Conservation (phyloP, 2,797 vertebrate genomes). For the Acanthopagrus latus region DNA sequence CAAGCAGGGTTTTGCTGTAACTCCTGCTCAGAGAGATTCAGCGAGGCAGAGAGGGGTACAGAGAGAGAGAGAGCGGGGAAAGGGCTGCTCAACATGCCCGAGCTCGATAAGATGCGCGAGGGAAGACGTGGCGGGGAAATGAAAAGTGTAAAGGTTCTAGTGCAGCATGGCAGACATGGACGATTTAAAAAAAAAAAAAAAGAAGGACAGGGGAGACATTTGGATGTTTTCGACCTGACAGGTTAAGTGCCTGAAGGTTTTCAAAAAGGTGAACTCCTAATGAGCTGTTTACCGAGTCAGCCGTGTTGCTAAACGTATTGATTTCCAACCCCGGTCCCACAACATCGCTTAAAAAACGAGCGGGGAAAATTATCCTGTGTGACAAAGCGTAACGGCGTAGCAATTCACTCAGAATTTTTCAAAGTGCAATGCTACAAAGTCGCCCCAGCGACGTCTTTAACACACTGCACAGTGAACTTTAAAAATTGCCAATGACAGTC, state of each 20-base stretch:
- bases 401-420: constrained; percentile 17
- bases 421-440: constrained; percentile 2
- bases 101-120: constrained; percentile 29
- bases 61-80: neutral
- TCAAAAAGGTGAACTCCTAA: constrained; percentile 69
- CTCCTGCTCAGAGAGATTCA: constrained; percentile 38
- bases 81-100: constrained; percentile 28
- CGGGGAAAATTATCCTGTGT: constrained; percentile 45
- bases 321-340: constrained; percentile 56
- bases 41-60: constrained; percentile 1
- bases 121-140: constrained; percentile 19
- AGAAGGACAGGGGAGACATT: constrained; percentile 30
- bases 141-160: constrained; percentile 15
- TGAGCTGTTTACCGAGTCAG: constrained; percentile 70
- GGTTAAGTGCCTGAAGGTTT: constrained; percentile 58
- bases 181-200: neutral
- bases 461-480: neutral
- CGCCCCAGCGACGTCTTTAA: constrained; percentile 3
- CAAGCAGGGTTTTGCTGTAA: constrained; percentile 45
- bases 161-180: constrained; percentile 13
- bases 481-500: neutral
- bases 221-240: constrained; percentile 24
- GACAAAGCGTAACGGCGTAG: constrained; percentile 26
- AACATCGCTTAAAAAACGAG: constrained; percentile 59
- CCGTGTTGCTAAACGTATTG: constrained; percentile 65